Base-by-base conservation (phyloP, 2,888 invertebrate genomes). In the Tipula unca region DNA sequence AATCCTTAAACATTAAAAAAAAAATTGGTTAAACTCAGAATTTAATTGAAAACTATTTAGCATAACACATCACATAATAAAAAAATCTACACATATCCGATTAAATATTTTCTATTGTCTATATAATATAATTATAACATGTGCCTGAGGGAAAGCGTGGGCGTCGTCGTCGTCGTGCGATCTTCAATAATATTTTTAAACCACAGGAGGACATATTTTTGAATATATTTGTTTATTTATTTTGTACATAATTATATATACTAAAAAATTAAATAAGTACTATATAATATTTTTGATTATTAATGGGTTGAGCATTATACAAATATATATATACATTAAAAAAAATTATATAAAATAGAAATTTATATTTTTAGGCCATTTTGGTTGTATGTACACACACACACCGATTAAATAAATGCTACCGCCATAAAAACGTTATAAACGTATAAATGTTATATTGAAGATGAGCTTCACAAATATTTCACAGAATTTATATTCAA, bases 281-380 rank as follows among this genome's bases (percentile, higher is more conserved):
- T 25, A 69, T 25, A 69, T 69, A 69, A 20, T 69, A 69, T 69
- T 54, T 54, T 54, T 54, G 48, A 69, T 69, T 69, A 25, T 69
- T 25, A 25, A 69, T 69, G 69, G 69, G 25, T 69, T 25, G 25
- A 69, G 25, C 10, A 69, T 69, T 48, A 69, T 69, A 54, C 13
- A 48, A 3, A 17, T 5, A 48, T 17, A 48, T 48, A 54, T 54
- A n/a, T 54, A 25, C 25, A 69, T 69, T 69, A 69, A 25, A 69
- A 25, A n/a, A 39, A 17, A 17, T 48, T 25, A 69, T 69, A 69
- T 69, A 69, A 69, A 69, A 69, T 69, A 69, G 25, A 20, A 69
- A 69, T 69, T 69, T 69, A 69, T 69, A 69, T 69, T 69, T 69
- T 69, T 69, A 69, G 69, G 69, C 69, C 69, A 69, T 69, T 69